These are phyloP conservation scores for Dendrocincla fuliginosa DNA, from an alignment of 2,797 vertebrate genomes.

Conservation along the genomic window DNA sequence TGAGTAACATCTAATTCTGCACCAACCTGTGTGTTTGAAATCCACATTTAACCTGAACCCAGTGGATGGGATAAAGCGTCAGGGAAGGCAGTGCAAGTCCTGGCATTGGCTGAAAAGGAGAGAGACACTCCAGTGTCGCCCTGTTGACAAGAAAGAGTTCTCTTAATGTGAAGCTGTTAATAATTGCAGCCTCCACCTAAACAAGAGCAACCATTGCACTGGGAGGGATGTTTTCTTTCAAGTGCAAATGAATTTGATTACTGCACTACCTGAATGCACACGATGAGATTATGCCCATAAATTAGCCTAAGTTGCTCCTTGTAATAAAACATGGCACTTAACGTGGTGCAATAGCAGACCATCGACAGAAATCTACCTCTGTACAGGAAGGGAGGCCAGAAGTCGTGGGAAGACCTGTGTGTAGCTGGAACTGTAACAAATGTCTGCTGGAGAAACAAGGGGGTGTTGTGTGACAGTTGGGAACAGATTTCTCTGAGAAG, in stretches of 20 bases:
- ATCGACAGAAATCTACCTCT: slow-evolving; percentile 55
- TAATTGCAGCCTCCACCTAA: not conserved
- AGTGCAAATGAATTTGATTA: not conserved
- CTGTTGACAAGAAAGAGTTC: not conserved
- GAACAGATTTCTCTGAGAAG: not conserved
- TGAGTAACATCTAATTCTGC: not conserved
- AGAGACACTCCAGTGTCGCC: not conserved
- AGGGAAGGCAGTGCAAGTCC: not conserved
- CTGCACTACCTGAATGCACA: not conserved
- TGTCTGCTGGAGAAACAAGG: not conserved
- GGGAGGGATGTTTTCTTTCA: not conserved
- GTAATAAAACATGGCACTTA: not conserved
- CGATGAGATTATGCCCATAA: not conserved
- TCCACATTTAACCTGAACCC: not conserved
- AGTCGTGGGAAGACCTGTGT: not conserved
- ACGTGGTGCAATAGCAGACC: slow-evolving; percentile 36
- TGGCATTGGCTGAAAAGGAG: not conserved
- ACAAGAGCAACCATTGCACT: not conserved
- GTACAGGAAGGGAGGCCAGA: not conserved
- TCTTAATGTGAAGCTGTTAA: not conserved
- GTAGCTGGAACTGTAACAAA: not conserved
- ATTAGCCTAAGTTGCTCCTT: not conserved
- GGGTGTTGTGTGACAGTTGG: not conserved
- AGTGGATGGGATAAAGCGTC: not conserved
- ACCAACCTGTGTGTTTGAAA: not conserved